Evolutionary conservation across 2,113 vertebrate species (phyloP).

Genomic region (Poeciliopsis prolifica): DNA sequence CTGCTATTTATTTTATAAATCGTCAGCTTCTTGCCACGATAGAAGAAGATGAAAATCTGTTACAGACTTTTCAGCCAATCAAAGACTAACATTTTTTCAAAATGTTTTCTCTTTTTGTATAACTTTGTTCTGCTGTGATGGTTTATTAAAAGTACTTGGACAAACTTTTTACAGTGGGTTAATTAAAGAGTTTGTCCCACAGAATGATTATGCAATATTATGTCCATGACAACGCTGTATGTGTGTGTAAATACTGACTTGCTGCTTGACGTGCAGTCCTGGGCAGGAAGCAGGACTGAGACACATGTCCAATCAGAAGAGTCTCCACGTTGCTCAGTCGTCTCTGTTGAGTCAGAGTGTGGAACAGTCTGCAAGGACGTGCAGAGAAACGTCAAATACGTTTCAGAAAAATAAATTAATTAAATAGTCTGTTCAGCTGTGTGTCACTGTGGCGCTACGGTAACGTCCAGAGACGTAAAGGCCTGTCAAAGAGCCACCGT

Average conservation of each 20-base stretch:
- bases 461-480: not conserved
- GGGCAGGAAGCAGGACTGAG: conserved; percentile 71
- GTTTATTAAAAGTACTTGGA: no score
- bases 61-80: no score
- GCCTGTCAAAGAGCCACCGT: not conserved
- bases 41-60: no score
- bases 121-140: no score
- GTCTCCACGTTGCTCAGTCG: conserved; percentile 49
- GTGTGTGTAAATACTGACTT: conserved; percentile 53
- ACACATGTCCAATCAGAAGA: conserved; percentile 70
- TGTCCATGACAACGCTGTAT: not conserved
- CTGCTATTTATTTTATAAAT: no score
- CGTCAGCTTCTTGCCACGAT: no score
- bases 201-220: not conserved
- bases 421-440: not conserved
- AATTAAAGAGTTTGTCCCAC: no score
- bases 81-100: no score
- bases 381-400: not conserved
- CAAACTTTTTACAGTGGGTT: no score
- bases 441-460: conserved; percentile 8
- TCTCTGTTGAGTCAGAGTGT: conserved; percentile 69
- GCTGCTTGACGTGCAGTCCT: conserved; percentile 47
- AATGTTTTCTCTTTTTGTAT: no score
- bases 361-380: conserved; percentile 34
- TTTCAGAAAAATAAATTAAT: no score